These are phyloP conservation scores for Mus pahari DNA, from an alignment of 2,113 vertebrate genomes.

Conservation along the genomic window DNA sequence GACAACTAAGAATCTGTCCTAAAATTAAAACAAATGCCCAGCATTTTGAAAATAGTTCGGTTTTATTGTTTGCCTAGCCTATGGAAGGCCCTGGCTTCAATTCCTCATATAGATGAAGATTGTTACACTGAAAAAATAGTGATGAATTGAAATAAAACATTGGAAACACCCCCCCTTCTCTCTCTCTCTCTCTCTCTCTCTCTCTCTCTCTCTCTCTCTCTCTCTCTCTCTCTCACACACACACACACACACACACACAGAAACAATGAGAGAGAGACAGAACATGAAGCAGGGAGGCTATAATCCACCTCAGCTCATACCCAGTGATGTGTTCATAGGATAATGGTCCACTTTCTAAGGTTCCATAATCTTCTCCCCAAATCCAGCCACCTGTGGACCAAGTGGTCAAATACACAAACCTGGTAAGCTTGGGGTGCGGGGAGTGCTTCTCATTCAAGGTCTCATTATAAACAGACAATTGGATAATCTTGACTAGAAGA, in stretches of 20 bases:
- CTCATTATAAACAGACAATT: not conserved
- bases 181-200: too few species aligned
- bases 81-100: not conserved
- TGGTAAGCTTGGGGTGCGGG: not conserved
- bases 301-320: not conserved
- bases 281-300: not conserved
- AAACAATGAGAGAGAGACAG: not conserved
- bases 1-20: too few species aligned
- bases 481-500: not conserved
- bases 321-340: not conserved
- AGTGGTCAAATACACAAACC: not conserved
- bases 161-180: too few species aligned
- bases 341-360: not conserved
- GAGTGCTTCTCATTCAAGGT: not conserved
- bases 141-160: not conserved
- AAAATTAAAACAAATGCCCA: not conserved
- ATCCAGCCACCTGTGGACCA: too few species aligned
- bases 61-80: not conserved
- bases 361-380: too few species aligned
- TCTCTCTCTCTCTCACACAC: too few species aligned
- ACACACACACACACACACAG: not conserved
- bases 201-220: too few species aligned
- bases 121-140: conserved; percentile 51
- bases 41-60: not conserved
- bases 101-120: not conserved